A percentile compares a stretch with the other conserved stretches of the same genome.
Conservation (phyloP, 2,113 vertebrate species). For the Hiodon tergisus region DNA sequence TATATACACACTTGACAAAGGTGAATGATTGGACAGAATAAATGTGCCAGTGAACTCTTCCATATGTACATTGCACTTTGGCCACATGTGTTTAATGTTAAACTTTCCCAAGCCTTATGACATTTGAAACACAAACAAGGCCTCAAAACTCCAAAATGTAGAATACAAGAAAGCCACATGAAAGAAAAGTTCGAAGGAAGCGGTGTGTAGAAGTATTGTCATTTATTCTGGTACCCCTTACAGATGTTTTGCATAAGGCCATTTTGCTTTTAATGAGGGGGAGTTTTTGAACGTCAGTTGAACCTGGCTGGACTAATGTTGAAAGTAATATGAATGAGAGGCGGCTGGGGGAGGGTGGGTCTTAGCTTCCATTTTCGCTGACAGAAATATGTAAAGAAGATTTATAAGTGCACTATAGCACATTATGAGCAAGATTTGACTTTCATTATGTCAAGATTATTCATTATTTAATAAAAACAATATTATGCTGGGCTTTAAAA, state of each 20-base stretch:
- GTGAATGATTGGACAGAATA: too few species aligned
- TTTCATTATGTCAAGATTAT: too few species aligned
- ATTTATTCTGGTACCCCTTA: slow-evolving; percentile 61
- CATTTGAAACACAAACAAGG: slow-evolving; percentile 1
- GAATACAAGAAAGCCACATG: slow-evolving; percentile 70
- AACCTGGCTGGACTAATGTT: slow-evolving; percentile 47
- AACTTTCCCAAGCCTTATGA: neutral
- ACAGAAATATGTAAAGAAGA: neutral
- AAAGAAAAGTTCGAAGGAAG: slow-evolving; percentile 68
- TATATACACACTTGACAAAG: too few species aligned
- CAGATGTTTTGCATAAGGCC: slow-evolving; percentile 75
- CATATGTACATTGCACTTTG: neutral
- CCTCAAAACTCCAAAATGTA: slow-evolving; percentile 48
- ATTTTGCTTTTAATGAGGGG: slow-evolving; percentile 52
- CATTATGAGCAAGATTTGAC: too few species aligned
- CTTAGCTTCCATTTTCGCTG: neutral
- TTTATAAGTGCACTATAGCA: neutral
- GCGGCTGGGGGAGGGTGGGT: neutral
- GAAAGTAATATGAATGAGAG: slow-evolving; percentile 21
- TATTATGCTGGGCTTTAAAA: too few species aligned
- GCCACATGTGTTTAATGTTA: slow-evolving; percentile 7
- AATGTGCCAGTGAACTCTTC: too few species aligned
- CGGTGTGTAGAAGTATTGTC: slow-evolving; percentile 63
- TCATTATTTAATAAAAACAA: too few species aligned
- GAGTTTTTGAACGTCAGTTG: slow-evolving; percentile 51